These are phyloP conservation scores for Lerema accius DNA, from an alignment of 1,140 invertebrate genomes.

Conservation along the genomic window DNA sequence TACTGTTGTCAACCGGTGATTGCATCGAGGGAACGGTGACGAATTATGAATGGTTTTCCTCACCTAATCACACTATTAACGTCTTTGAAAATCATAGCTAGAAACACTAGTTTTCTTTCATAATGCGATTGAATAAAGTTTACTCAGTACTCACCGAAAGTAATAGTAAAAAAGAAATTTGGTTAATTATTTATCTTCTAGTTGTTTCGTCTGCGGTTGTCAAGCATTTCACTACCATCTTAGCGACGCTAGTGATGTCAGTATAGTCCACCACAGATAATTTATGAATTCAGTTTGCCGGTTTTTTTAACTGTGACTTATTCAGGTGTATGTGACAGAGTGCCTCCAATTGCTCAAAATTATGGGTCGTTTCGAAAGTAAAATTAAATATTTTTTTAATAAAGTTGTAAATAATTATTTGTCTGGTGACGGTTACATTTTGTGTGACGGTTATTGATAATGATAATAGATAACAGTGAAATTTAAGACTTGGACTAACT, in stretches of 20 bases:
- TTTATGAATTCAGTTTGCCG: slow-evolving; percentile 28
- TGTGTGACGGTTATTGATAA: too few relatives aligned
- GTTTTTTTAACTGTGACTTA: too few relatives aligned
- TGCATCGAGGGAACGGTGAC: slow-evolving; percentile 35
- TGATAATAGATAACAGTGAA: too few relatives aligned
- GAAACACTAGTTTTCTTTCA: slow-evolving; percentile 4
- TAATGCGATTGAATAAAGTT: slow-evolving; percentile 34
- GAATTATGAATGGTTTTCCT: slow-evolving; percentile 38
- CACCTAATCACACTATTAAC: slow-evolving; percentile 35
- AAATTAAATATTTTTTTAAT: too few relatives aligned
- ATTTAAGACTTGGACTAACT: too few relatives aligned
- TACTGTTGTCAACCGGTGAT: slow-evolving; percentile 40
- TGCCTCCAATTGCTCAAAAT: too few relatives aligned
- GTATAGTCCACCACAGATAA: slow-evolving; percentile 32
- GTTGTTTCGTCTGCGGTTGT: slow-evolving; percentile 69
- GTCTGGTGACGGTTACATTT: too few relatives aligned
- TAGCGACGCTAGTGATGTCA: slow-evolving; percentile 63
- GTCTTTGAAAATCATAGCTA: slow-evolving; percentile 9
- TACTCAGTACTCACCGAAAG: slow-evolving; percentile 71
- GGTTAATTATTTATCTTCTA: slow-evolving; percentile 76
- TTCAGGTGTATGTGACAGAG: too few relatives aligned
- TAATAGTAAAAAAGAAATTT: slow-evolving; percentile 57
- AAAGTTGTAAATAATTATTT: too few relatives aligned
- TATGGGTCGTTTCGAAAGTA: too few relatives aligned
- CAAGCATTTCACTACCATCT: slow-evolving; percentile 78